Evolutionary conservation across 2,113 vertebrate genomes (phyloP), one percentile per base, ranked within the genome.

Genomic region (Ptychochromis oligacanthus): DNA sequence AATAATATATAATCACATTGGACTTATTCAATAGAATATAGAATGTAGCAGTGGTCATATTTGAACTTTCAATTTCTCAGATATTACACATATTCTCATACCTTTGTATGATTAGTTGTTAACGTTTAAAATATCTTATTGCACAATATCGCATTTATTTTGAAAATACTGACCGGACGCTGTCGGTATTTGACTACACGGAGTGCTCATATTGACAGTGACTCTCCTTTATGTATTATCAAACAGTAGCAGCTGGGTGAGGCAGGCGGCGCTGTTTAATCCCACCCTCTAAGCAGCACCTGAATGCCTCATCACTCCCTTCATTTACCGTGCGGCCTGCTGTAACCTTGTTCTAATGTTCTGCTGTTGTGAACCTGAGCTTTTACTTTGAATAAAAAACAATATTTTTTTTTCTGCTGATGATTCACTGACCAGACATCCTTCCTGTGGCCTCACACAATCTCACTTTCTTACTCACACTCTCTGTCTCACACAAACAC

Each of bases 291-390:
- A 7, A 11, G 61, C 38, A 31, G 75, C 83, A 60, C 84, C 67
- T 87, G 91, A 87, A 89, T 78, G 88, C 75, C 64, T 81, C 86
- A 67, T 17, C 75, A 2, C 11, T 54, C 40, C 24, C 12, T 60
- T 6, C 61, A 17, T 15, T 20, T 0, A 52, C n/a, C 61, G 12
- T 36, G 4, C 3, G 70, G 36, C 77, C 59, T 72, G 40, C 26
- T 49, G 34, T 46, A 15, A 26, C 9, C 38, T 57, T 26, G 2
- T 12, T 8, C 18, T 18, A 4, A 0, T 18, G 60, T 49, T 46
- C 2, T 64, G 20, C 15, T 3, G 67, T 2, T 43, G 67, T 38
- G 52, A 15, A 9, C 8, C 9, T 14, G 40, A 4, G 46, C 15
- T 49, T 43, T 43, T 17, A 2, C 46, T 49, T 17, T 49, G 36